Base-by-base conservation (phyloP, 1,140 invertebrate genomes). In the Pseudachorutes palmiensis region DNA sequence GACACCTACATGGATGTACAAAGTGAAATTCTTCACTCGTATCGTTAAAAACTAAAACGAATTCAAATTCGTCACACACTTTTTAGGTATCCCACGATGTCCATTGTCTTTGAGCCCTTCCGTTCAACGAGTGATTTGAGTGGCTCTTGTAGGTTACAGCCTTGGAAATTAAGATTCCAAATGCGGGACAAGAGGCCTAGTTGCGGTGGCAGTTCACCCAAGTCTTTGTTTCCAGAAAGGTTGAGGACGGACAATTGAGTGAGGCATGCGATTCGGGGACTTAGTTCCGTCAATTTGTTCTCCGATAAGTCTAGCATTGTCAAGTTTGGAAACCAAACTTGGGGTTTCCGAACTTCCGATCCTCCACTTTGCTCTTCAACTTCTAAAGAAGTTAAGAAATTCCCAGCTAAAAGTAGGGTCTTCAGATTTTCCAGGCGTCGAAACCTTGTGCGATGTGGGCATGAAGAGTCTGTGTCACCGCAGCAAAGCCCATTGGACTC, bases 81-180 rank as follows among this genome's bases (percentile, higher is more conserved):
- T 77, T 96, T 94, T 0, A 99, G 82, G 79, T 97, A 98, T 0
- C 93, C 93, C 36, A 98, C 86, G 41, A 99, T 90, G 77, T 98
- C 95, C 85, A 93, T 92, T 2, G 94, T 97, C 80, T 96, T 96
- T 76, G 92, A 93, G 66, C 92, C 91, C 74, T 94, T 94, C 59
- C 87, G 89, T 29, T 90, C 88, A 36, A 98, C 90, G 87, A 98
- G 93, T 0, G 90, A 89, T 69, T 90, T 88, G 12, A 99, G 80
- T 1, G 91, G 94, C 78, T 93, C 94, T 77, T 88, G 90, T 33
- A 92, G 80, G 61, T 85, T 85, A 77, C 96, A 98, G 0, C 91
- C 91, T 65, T 87, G 84, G 5, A 94, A 92, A 77, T 95, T 96
- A 16, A 99, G 79, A 79, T 95, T 98, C 94, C 96, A 98, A 16